phyloP scores from a whole-genome alignment of 1,140 invertebrate genomes.

The Coenobita brevimanus region DNA sequence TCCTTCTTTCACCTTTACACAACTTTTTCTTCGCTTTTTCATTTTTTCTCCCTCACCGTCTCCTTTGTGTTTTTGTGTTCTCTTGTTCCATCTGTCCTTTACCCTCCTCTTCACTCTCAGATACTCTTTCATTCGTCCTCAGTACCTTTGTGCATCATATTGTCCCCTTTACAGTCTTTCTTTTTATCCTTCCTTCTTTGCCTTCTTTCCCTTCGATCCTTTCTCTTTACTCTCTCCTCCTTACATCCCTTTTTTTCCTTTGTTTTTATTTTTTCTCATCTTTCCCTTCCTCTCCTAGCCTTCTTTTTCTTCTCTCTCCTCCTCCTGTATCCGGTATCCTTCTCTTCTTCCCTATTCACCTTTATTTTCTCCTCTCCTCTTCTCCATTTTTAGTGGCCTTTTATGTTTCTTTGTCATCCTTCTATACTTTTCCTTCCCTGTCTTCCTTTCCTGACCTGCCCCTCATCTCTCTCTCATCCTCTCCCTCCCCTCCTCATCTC shows the following conservation, averaged over 20 bases:
- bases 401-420: too few species aligned
- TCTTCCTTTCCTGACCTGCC: background rate
- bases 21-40: background rate
- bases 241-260: background rate
- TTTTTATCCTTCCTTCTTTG: too few species aligned
- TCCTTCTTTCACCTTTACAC: background rate
- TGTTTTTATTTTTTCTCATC: background rate
- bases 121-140: too few species aligned
- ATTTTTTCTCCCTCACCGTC: background rate
- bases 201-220: background rate
- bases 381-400: background rate
- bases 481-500: background rate
- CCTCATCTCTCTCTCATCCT: slow-evolving; percentile 19
- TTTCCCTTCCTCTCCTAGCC: background rate
- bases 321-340: background rate
- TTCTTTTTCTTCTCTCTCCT: background rate
- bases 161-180: background rate
- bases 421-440: too few species aligned
- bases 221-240: background rate
- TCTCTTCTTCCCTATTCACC: background rate
- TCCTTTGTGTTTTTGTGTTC: background rate
- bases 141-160: too few species aligned
- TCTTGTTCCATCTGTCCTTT: background rate
- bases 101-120: background rate
- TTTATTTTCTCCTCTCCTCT: too few species aligned